These are phyloP conservation scores for Hemithea aestivaria DNA, from an alignment of 2,888 invertebrate species.

Conservation along the genomic window DNA sequence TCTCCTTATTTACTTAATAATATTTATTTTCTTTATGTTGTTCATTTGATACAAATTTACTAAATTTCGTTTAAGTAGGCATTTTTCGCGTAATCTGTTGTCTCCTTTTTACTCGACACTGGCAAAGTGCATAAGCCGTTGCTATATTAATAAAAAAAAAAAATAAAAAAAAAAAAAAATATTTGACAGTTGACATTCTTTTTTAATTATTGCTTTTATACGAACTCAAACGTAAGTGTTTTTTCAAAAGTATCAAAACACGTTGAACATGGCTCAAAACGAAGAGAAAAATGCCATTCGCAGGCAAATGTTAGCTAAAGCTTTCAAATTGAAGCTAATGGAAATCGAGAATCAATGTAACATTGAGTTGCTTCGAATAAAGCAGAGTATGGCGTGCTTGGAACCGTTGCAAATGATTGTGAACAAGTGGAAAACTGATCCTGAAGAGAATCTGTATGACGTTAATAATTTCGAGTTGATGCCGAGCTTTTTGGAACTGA, in stretches of 20 bases:
- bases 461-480: constrained; percentile 54
- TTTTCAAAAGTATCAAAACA: constrained; percentile 68
- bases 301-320: constrained; percentile 71
- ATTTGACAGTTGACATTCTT: too few relatives aligned
- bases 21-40: too few relatives aligned
- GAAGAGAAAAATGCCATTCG: constrained; percentile 70
- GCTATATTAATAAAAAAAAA: too few relatives aligned
- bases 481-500: constrained; percentile 57
- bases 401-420: constrained; percentile 65
- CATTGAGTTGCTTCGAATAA: constrained; percentile 63
- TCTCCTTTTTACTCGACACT: too few relatives aligned
- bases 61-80: too few relatives aligned
- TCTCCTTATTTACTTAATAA: too few relatives aligned
- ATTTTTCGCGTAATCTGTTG: too few relatives aligned
- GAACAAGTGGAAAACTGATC: constrained; percentile 56
- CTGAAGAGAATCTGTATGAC: constrained; percentile 43
- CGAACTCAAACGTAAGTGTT: too few relatives aligned
- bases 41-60: too few relatives aligned
- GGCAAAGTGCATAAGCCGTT: too few relatives aligned
- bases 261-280: constrained; percentile 64
- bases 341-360: constrained; percentile 74
- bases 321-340: constrained; percentile 60
- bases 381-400: constrained; percentile 68
- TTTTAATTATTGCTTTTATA: too few relatives aligned
- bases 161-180: too few relatives aligned